Conservation (phyloP, 2,797 vertebrate species). For the Bryconaethiops microstoma region DNA sequence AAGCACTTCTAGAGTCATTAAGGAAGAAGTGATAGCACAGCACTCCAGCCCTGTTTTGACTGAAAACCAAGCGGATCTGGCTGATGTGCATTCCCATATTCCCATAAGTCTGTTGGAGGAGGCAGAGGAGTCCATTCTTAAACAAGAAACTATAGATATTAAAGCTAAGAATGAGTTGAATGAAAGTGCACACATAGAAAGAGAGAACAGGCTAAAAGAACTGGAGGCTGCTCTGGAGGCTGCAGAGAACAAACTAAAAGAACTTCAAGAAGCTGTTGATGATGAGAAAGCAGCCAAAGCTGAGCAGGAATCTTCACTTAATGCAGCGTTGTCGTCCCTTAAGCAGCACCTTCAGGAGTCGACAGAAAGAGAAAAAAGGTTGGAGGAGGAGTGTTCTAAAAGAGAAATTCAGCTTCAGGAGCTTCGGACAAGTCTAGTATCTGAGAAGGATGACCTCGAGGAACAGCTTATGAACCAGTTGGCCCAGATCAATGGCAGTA, state of each 20-base stretch:
- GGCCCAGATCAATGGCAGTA: slow-evolving; percentile 97
- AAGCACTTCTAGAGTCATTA: slow-evolving; percentile 41
- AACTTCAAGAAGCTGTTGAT: slow-evolving; percentile 63
- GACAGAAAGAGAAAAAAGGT: slow-evolving; percentile 70
- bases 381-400: slow-evolving; percentile 71
- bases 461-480: slow-evolving; percentile 97
- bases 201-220: slow-evolving; percentile 64
- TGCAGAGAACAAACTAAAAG: slow-evolving; percentile 65
- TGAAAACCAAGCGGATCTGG: slow-evolving; percentile 43
- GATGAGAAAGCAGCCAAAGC: slow-evolving; percentile 59
- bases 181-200: slow-evolving; percentile 38
- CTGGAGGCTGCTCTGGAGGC: slow-evolving; percentile 59
- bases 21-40: slow-evolving; percentile 64
- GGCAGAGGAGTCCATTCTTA: slow-evolving; percentile 35
- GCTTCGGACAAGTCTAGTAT: slow-evolving; percentile 78
- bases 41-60: slow-evolving; percentile 51
- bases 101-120: slow-evolving; percentile 25
- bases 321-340: slow-evolving; percentile 71
- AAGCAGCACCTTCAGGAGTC: slow-evolving; percentile 72
- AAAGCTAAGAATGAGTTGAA: slow-evolving; percentile 43
- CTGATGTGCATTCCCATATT: slow-evolving; percentile 45
- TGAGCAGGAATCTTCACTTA: slow-evolving; percentile 53
- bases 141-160: slow-evolving; percentile 46
- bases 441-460: slow-evolving; percentile 95
- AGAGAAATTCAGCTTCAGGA: slow-evolving; percentile 77